Evolutionary conservation across 2,888 invertebrate genomes (phyloP).

Genomic region (Lasioglossum vierecki): DNA sequence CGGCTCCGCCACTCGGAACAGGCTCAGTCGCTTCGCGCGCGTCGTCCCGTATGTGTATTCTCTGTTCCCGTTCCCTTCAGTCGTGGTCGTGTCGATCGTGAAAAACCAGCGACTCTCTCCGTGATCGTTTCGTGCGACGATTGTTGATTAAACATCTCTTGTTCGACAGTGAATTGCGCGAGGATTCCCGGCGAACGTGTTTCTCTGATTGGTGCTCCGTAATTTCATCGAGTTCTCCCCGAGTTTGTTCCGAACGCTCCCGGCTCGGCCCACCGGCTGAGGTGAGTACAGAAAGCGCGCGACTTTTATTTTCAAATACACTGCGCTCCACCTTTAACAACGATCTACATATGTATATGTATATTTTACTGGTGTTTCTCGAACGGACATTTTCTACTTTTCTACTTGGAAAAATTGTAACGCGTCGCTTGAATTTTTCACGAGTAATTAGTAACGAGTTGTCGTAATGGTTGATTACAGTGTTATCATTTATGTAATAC

Average conservation of each 20-base stretch:
- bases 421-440: background rate
- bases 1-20: slow-evolving; percentile 64
- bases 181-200: slow-evolving; percentile 1
- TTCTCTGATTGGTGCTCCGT: background rate
- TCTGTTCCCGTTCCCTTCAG: slow-evolving; percentile 22
- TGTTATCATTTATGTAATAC: background rate
- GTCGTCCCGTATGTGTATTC: slow-evolving; percentile 68
- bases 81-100: slow-evolving; percentile 31
- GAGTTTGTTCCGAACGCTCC: slow-evolving; percentile 16
- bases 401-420: background rate
- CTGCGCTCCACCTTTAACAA: background rate
- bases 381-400: background rate
- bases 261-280: slow-evolving; percentile 44
- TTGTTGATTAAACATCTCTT: background rate
- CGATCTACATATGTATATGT: background rate
- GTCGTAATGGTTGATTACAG: background rate
- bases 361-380: background rate
- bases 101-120: slow-evolving; percentile 3
- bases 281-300: slow-evolving; percentile 43
- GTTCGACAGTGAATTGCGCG: slow-evolving; percentile 11
- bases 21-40: slow-evolving; percentile 77
- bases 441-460: background rate
- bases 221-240: background rate
- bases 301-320: background rate
- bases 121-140: slow-evolving; percentile 27